These are phyloP conservation scores for Pipra filicauda DNA, from an alignment of 2,113 vertebrate species.

Conservation along the genomic window DNA sequence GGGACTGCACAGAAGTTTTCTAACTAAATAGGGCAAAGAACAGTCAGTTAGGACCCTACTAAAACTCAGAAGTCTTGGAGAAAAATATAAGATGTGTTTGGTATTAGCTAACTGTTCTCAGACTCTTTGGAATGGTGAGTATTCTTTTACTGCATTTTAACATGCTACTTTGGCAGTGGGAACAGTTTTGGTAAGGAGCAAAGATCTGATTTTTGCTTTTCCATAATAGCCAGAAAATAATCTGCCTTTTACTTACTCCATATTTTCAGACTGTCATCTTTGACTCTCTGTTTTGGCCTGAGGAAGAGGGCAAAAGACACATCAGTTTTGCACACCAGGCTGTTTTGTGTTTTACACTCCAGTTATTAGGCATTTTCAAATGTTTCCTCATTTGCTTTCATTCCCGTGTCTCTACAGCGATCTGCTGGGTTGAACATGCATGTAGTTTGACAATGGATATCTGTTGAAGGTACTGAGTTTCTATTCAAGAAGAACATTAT, in stretches of 20 bases:
- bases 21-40: neutral
- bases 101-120: neutral
- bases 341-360: neutral
- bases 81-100: neutral
- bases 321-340: neutral
- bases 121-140: neutral
- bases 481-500: neutral
- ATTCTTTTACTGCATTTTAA: neutral
- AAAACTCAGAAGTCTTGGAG: neutral
- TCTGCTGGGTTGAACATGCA: neutral
- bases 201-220: neutral
- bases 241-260: neutral
- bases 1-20: neutral
- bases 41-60: neutral
- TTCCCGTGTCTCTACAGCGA: neutral
- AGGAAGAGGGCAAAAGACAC: neutral
- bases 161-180: neutral
- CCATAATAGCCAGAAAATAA: neutral
- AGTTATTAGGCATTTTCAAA: neutral
- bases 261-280: neutral
- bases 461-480: neutral
- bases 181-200: neutral
- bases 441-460: neutral
- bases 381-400: neutral
- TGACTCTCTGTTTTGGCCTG: neutral